Conservation (phyloP, 2,797 vertebrate genomes). For the Mus minutoides region DNA sequence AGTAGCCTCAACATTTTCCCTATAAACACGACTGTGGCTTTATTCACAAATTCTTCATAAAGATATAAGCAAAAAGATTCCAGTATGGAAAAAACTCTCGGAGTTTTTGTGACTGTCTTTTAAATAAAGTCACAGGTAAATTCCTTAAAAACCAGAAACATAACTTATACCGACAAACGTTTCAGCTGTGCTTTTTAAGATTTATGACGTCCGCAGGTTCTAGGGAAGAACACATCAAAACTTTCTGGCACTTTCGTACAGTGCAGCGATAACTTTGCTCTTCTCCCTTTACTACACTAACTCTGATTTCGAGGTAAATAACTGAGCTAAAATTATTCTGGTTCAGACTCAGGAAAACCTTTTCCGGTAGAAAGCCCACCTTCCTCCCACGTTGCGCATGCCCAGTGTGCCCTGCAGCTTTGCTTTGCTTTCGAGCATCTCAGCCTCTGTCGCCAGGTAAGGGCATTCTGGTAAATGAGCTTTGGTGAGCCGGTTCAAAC, state of each 20-base stretch:
- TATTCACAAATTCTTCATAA: not conserved
- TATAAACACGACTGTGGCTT: not conserved
- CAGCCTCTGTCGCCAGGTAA: constrained; percentile 39
- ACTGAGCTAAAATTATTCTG: not conserved
- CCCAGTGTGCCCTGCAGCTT: not conserved
- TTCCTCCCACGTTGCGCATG: constrained; percentile 69
- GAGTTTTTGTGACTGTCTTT: not conserved
- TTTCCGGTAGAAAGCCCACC: constrained; percentile 72
- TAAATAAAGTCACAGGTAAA: not conserved
- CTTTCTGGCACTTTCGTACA: not conserved
- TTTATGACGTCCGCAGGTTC: not conserved
- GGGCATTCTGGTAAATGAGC: constrained; percentile 10
- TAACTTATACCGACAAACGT: not conserved
- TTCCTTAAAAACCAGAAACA: not conserved
- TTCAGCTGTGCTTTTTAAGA: constrained; percentile 24
- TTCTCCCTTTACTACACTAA: not conserved
- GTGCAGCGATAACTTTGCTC: not conserved
- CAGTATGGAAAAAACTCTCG: not conserved
- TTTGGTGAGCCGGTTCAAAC: constrained; percentile 8
- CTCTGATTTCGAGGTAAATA: not conserved
- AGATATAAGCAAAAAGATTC: not conserved
- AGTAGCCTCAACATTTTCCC: not conserved
- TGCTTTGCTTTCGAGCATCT: constrained; percentile 22
- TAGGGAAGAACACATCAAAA: not conserved
- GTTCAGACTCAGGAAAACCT: constrained; percentile 7